Percentiles rank a stretch among this genome's conserved stretches.
These are phyloP conservation scores for Altica lythri DNA, from an alignment of 2,888 invertebrate genomes.

Conservation along the genomic window DNA sequence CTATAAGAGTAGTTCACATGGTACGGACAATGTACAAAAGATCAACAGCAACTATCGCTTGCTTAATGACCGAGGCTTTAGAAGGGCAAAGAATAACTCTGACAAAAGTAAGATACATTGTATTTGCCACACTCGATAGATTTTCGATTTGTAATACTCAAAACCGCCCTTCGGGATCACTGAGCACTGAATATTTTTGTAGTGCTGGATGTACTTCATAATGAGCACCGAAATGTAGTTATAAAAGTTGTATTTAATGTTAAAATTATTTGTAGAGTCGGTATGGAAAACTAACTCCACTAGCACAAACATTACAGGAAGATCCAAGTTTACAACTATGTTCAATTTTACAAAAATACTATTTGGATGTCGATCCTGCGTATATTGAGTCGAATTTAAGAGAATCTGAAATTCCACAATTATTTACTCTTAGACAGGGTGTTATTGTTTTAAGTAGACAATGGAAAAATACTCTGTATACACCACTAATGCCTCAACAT, in stretches of 20 bases:
- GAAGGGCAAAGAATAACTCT: conserved; percentile 84
- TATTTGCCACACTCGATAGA: too few species aligned
- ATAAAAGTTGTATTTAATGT: too few species aligned
- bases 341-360: conserved; percentile 83
- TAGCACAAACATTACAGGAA: conserved; percentile 89
- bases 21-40: conserved; percentile 78
- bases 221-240: too few species aligned
- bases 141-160: too few species aligned
- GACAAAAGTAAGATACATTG: conserved; percentile 73
- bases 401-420: conserved; percentile 81
- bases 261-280: conserved; percentile 71
- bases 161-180: too few species aligned
- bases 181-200: too few species aligned
- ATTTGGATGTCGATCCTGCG: conserved; percentile 75
- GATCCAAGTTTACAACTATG: conserved; percentile 95
- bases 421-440: conserved; percentile 90
- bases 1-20: conserved; percentile 81
- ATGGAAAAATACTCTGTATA: conserved; percentile 96
- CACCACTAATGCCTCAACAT: conserved; percentile 81
- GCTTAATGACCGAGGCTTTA: conserved; percentile 92
- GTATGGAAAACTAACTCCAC: conserved; percentile 83
- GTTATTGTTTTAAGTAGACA: conserved; percentile 95
- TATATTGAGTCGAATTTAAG: conserved; percentile 83
- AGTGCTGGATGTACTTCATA: too few species aligned
- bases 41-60: conserved; percentile 86